Evolutionary conservation across 2,797 vertebrate genomes (phyloP).

Genomic region (Toxotes lorentzi): DNA sequence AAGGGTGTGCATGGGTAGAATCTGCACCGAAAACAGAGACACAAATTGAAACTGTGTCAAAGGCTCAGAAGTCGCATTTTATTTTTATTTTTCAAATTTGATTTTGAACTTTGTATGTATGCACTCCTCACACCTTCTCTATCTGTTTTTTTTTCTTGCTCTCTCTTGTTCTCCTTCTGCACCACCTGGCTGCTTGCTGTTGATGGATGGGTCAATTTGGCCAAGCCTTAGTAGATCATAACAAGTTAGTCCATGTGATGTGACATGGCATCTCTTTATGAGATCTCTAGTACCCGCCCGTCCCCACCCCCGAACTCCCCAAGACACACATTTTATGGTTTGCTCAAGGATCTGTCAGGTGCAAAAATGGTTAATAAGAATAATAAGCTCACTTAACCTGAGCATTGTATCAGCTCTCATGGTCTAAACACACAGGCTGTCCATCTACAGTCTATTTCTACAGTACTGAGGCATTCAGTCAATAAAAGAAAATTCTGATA

Average conservation of each 20-base stretch:
- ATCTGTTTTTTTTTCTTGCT: neutral
- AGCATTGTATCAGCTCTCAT: conserved; percentile 42
- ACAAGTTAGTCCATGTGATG: conserved; percentile 42
- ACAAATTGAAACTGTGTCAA: conserved; percentile 30
- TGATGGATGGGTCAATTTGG: conserved; percentile 61
- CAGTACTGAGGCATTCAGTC: conserved; percentile 7
- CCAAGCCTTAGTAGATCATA: conserved; percentile 47
- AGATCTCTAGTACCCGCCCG: conserved; percentile 2
- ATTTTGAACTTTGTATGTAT: conserved; percentile 12
- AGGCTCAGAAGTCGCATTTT: neutral
- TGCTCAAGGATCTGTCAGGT: conserved; percentile 21
- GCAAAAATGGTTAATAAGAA: conserved; percentile 19
- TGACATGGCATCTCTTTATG: conserved; percentile 45
- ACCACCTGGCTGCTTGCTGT: conserved; percentile 40
- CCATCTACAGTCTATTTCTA: neutral
- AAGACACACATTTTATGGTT: neutral
- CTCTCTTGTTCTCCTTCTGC: conserved; percentile 16
- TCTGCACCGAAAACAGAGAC: conserved; percentile 5
- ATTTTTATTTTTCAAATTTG: conserved; percentile 18
- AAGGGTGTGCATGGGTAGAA: conserved; percentile 12
- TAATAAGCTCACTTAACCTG: conserved; percentile 23
- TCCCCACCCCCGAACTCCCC: neutral
- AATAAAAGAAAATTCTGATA: neutral
- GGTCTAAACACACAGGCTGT: conserved; percentile 34
- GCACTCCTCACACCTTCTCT: neutral